Base-by-base conservation (phyloP, 2,797 vertebrate species). In the Megalops cyprinoides region DNA sequence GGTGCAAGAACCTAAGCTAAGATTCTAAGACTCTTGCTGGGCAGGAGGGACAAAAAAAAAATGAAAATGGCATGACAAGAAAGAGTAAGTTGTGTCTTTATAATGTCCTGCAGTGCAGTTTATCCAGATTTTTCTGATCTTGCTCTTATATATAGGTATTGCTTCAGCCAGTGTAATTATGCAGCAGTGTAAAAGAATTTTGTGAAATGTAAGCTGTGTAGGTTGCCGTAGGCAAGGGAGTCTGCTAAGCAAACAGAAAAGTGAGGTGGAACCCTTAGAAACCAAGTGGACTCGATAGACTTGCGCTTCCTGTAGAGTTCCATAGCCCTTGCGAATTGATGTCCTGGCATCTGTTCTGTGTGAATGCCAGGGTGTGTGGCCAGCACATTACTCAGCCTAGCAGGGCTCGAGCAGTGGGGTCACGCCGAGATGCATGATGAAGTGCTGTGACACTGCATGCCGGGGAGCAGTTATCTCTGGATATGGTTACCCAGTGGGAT, bases 391-490 rank as follows among this genome's bases (percentile, higher is more conserved):
- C 28, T 48, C 28, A 46, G 25, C 15, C 69, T 53, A 49, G 48
- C 28, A 44, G 60, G 56, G 73, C 3, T 58, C 60, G 7, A 2
- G 31, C 46, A 34, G 25, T 79, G 1, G 4, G 20, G 3, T 37
- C 5, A 14, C 31, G 14, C 65, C 9, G 1, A 60, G 34, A 65
- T 34, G 73, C 71, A 46, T 53, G 1, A n/a, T 71, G 74, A 79
- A 51, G 15, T 23, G 14, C 74, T 42, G 69, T 79, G 42, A 31
- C 49, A 18, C 53, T 84, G 71, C 51, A n/a, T 81, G 79, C 78
- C 65, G 28, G 23, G 42, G 46, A 37, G 34, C 77, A 62, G 65
- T 80, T 69, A 83, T 84, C 53, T 69, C 55, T 71, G 78, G 31
- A 73, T 83, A 79, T 0, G 55, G 48, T 20, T 73, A 49, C 76